These are phyloP conservation scores for Addax nasomaculatus DNA, from an alignment of 2,113 vertebrate genomes.

Conservation along the genomic window DNA sequence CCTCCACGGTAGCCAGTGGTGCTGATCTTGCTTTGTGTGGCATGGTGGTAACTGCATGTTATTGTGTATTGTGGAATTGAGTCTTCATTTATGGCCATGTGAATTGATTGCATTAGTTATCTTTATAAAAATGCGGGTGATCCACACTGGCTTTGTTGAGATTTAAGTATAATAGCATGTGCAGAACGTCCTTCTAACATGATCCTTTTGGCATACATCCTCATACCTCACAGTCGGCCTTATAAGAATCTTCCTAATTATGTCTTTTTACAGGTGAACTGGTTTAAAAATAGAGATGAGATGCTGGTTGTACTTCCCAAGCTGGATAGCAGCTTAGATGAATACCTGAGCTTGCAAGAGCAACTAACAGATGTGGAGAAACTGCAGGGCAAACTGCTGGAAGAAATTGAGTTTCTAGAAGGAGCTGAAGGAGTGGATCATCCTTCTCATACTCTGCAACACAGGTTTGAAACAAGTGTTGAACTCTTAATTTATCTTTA, in stretches of 20 bases:
- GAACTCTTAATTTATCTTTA: not conserved
- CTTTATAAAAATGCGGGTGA: not conserved
- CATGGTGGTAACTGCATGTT: not conserved
- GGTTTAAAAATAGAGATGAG: constrained; percentile 99
- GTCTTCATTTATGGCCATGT: not conserved
- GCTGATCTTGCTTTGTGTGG: not conserved
- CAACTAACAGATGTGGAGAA: constrained; percentile 92
- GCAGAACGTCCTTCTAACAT: not conserved
- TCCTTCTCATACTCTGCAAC: constrained; percentile 91
- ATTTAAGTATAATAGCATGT: not conserved
- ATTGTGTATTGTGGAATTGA: not conserved
- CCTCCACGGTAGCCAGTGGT: not conserved
- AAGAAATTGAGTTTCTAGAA: constrained; percentile 93
- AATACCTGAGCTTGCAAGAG: constrained; percentile 92
- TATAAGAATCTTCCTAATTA: not conserved
- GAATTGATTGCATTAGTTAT: not conserved
- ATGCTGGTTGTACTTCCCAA: constrained; percentile 95
- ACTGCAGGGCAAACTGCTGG: constrained; percentile 89
- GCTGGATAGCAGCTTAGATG: constrained; percentile 91
- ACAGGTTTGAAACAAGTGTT: constrained; percentile 83
- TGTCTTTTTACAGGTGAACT: constrained; percentile 90
- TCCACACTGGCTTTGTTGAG: not conserved
- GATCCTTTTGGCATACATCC: not conserved
- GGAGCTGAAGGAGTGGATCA: constrained; percentile 94
- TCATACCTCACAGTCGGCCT: not conserved